These are phyloP conservation scores for Ceyx cyanopectus DNA, from an alignment of 2,113 vertebrate species.

Conservation along the genomic window DNA sequence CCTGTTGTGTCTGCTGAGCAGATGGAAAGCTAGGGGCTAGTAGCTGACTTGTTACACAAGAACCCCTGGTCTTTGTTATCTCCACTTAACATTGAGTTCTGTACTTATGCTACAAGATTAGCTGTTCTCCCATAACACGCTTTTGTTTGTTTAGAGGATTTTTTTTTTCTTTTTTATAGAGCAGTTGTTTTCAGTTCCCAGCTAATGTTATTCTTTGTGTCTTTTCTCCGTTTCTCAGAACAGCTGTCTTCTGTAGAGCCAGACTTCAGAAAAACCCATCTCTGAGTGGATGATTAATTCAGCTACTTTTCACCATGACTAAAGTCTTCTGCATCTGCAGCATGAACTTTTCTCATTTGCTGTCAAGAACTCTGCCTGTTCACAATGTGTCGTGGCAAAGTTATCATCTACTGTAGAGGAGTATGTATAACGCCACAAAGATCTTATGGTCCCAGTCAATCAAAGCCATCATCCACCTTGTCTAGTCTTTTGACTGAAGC, in stretches of 20 bases:
- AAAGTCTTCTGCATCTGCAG: not conserved
- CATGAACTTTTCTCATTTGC: not conserved
- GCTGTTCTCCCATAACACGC: not conserved
- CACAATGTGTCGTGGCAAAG: not conserved
- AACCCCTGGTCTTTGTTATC: constrained; percentile 6
- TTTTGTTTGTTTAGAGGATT: not conserved
- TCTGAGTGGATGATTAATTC: not conserved
- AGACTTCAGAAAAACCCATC: not conserved
- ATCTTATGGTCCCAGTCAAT: not conserved
- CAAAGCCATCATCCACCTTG: not conserved
- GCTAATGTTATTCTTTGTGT: not conserved
- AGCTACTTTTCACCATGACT: not conserved
- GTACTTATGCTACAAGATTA: constrained; percentile 22
- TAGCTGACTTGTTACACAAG: not conserved
- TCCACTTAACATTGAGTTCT: not conserved
- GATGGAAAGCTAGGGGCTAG: not conserved
- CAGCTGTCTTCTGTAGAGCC: not conserved
- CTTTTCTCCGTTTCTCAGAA: not conserved
- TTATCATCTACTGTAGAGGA: not conserved
- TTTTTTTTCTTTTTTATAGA: not conserved
- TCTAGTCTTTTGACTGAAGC: not conserved
- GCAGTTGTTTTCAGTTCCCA: not conserved
- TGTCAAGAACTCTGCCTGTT: not conserved
- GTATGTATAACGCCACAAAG: not conserved
- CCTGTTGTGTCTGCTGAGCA: constrained; percentile 14